Percentiles rank a stretch among this genome's conserved stretches.
These are phyloP conservation scores for Sparus aurata DNA, from an alignment of 2,797 vertebrate genomes.

Conservation along the genomic window DNA sequence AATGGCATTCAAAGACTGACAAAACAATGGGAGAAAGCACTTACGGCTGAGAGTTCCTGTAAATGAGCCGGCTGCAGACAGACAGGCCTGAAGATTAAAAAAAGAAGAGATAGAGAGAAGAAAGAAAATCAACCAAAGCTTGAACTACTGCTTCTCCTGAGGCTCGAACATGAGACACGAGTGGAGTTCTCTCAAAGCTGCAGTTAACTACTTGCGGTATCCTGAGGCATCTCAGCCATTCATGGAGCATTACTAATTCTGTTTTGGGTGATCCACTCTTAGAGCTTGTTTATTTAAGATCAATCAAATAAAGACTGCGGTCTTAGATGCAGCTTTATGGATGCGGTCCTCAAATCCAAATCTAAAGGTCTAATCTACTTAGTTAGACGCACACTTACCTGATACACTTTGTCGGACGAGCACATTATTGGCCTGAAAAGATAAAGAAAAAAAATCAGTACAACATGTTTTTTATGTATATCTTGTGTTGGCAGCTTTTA, in stretches of 20 bases:
- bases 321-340: constrained; percentile 18
- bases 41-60: constrained; percentile 86
- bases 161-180: not conserved
- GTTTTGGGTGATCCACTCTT: constrained; percentile 7
- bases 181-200: constrained; percentile 4
- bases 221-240: constrained; percentile 22
- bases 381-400: constrained; percentile 80
- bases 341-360: constrained; percentile 2
- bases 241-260: constrained; percentile 13
- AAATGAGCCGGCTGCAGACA: constrained; percentile 82
- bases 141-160: not conserved
- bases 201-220: constrained; percentile 41
- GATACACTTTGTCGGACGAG: constrained; percentile 82
- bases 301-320: not conserved
- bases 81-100: constrained; percentile 80
- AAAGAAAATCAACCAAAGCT: constrained; percentile 24
- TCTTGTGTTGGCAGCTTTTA: not conserved
- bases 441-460: constrained; percentile 3
- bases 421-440: constrained; percentile 87
- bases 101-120: constrained; percentile 20
- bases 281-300: constrained; percentile 31
- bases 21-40: constrained; percentile 62
- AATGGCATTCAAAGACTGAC: constrained; percentile 1
- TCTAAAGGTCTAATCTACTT: not conserved
- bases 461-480: not conserved